A percentile compares a stretch with the other conserved stretches of the same genome.
Evolutionary conservation across 23 tunicate species (phyloP).

Genomic region (Ascidia mentula): DNA sequence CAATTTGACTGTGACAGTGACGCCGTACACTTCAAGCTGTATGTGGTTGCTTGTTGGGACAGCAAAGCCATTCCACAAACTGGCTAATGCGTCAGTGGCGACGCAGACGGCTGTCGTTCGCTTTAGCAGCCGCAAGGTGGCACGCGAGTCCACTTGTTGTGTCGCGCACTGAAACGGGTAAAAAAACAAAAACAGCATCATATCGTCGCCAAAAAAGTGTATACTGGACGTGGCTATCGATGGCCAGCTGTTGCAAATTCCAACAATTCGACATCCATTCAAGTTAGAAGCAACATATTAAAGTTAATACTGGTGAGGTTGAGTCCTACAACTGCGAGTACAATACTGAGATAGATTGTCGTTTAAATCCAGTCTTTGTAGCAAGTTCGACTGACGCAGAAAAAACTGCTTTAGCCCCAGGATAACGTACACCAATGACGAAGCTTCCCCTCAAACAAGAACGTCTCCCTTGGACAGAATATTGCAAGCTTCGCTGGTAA

Average conservation of each 20-base stretch:
- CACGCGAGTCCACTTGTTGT: not conserved
- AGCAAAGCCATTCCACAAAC: not conserved
- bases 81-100: not conserved
- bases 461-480: not conserved
- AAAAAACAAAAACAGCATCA: not conserved
- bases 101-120: not conserved
- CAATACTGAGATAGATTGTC: not conserved
- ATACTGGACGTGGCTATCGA: not conserved
- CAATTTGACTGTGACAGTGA: not conserved
- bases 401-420: not conserved
- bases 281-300: not conserved
- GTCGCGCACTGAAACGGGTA: not conserved
- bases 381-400: not conserved
- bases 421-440: not conserved
- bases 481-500: not conserved
- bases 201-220: not conserved
- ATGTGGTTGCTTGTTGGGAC: conserved; percentile 1
- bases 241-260: not conserved
- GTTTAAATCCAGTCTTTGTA: not conserved
- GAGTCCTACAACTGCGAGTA: not conserved
- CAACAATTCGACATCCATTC: not conserved
- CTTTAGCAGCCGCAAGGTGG: not conserved
- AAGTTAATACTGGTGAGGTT: not conserved
- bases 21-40: not conserved
- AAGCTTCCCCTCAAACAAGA: not conserved